Evolutionary conservation across 2,113 vertebrate genomes (phyloP), one percentile per base, ranked within the genome.

Genomic region (Hystrix brachyura): DNA sequence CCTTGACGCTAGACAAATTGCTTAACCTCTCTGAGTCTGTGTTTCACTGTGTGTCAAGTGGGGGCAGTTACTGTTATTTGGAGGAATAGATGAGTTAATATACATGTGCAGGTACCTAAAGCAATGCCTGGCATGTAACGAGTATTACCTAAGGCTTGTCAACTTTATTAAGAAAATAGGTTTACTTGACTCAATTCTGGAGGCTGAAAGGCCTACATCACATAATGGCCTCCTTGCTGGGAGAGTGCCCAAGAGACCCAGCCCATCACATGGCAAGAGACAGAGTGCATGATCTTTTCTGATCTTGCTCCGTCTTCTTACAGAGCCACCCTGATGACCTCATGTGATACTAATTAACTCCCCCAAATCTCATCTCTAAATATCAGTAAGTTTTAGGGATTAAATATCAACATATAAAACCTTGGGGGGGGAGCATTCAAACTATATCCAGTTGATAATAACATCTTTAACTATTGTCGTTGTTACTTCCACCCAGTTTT

Each of bases 401-500:
- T 60, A 29, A 38, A 83, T 83, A 17, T 27, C 38, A 60, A 43
- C 23, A 82, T 57, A 80, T 43, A 38, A 60, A 82, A 7, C 55
- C 21, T 43, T 82, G n/a, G n/a, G 34, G n/a, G 34, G n/a, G n/a
- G n/a, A 43, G 69, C 32, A 23, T 21, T 81, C 10, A 38, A 59
- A 59, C 79, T 13, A n/a, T 57, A n/a, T 80, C 32, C 78, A n/a
- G 21, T n/a, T 12, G 51, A 81, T 59, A 81, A 57, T 53, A 60
- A 60, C 11, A 27, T 51, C 5, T 60, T 80, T 72, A 34, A 5
- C 46, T 80, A 43, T 89, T 59, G 21, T 65, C 90, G 27, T 88
- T 92, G 65, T 65, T 76, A 60, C 78, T 34, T 69, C 85, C 25
- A n/a, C 38, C 69, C 86, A 78, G 19, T 90, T 87, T 97, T 83